A percentile compares a stretch with the other conserved stretches of the same genome.
These are phyloP conservation scores for Oreonectes daqikongensis DNA, from an alignment of 2,797 vertebrate species.

Conservation along the genomic window DNA sequence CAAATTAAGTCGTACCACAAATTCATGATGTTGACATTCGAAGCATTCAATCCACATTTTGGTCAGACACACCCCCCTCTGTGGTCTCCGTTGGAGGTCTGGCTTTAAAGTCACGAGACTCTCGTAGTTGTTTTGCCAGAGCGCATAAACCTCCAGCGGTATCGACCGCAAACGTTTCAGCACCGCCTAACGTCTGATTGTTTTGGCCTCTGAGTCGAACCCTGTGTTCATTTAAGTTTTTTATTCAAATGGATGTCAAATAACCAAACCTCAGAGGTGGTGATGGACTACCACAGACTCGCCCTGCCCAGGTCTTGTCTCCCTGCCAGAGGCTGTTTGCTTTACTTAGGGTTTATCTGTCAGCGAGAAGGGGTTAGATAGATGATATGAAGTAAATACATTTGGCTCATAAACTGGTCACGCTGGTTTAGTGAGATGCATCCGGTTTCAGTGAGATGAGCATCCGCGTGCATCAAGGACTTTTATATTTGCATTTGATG, in stretches of 20 bases:
- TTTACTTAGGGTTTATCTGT: conserved; percentile 39
- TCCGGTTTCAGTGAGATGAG: conserved; percentile 56
- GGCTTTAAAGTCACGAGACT: conserved; percentile 25
- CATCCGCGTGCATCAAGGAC: conserved; percentile 56
- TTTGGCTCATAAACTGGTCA: conserved; percentile 57
- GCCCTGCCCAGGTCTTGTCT: conserved; percentile 7
- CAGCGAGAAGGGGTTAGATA: conserved; percentile 39
- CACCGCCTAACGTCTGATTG: conserved; percentile 42
- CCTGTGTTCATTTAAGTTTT: conserved; percentile 37
- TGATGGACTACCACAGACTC: conserved; percentile 30
- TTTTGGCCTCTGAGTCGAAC: conserved; percentile 35
- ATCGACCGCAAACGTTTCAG: conserved; percentile 42
- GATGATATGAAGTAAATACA: conserved; percentile 46
- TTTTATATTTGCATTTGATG: conserved; percentile 40
- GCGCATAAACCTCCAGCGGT: conserved; percentile 23
- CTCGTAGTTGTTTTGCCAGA: conserved; percentile 37
- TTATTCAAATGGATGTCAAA: conserved; percentile 38
- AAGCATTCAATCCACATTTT: conserved; percentile 7
- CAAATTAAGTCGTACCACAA: neutral
- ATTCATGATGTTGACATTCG: conserved; percentile 7
- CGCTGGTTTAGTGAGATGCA: conserved; percentile 58
- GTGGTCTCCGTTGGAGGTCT: conserved; percentile 17
- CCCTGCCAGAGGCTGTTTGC: conserved; percentile 38
- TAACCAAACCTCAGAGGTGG: conserved; percentile 15
- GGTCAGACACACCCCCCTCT: neutral